A percentile compares a stretch with the other conserved stretches of the same genome.
These are phyloP conservation scores for Rhagium mordax DNA, from an alignment of 2,888 invertebrate species.

Conservation along the genomic window DNA sequence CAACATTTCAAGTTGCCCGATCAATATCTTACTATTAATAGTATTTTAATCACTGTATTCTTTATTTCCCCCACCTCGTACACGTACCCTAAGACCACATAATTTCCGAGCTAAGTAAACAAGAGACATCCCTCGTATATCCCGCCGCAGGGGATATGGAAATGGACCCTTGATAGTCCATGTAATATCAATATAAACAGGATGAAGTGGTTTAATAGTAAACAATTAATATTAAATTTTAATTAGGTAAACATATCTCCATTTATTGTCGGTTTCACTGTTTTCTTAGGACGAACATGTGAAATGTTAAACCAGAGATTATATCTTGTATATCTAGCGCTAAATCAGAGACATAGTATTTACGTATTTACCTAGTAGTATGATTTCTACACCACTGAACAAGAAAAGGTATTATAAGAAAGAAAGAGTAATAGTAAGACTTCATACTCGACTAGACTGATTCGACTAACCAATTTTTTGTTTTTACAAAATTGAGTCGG, in stretches of 20 bases:
- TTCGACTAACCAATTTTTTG: too few species aligned
- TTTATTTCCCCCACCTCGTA: not conserved
- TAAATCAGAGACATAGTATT: not conserved
- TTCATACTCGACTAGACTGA: too few species aligned
- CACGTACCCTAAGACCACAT: not conserved
- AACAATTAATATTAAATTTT: conserved; percentile 34
- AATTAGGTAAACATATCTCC: conserved; percentile 33
- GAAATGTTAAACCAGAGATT: conserved; percentile 1
- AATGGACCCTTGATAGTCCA: conserved; percentile 20
- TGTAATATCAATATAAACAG: conserved; percentile 25
- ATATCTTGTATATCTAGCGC: not conserved
- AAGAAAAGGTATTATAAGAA: too few species aligned
- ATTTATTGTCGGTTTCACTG: conserved; percentile 15
- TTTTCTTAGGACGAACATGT: conserved; percentile 25
- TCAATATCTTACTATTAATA: too few species aligned
- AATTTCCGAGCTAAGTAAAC: conserved; percentile 8
- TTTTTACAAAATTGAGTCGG: too few species aligned
- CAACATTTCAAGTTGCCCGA: too few species aligned
- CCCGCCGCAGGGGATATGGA: conserved; percentile 2
- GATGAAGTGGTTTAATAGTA: conserved; percentile 23
- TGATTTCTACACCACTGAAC: not conserved
- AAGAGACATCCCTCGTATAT: not conserved
- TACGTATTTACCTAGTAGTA: not conserved
- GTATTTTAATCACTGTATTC: not conserved
- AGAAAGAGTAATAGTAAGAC: too few species aligned